Conservation (phyloP, 2,797 vertebrate genomes). For the Scleropages formosus region DNA sequence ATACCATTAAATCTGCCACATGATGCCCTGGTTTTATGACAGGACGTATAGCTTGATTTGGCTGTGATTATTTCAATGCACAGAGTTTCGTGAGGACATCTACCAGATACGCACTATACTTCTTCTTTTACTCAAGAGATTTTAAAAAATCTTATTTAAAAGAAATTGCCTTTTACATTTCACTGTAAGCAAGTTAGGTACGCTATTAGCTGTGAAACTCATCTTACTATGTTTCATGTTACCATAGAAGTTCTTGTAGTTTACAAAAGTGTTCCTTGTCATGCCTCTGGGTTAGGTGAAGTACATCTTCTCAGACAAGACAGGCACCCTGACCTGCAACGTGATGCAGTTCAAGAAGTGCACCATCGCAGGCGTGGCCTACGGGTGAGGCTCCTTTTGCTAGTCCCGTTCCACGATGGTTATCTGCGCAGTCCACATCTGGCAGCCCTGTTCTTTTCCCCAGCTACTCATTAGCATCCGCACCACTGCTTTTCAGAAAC, state of each 20-base stretch:
- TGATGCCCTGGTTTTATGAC: neutral
- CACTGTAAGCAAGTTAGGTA: too few species aligned
- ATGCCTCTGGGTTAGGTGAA: slow-evolving; percentile 76
- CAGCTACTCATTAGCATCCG: neutral
- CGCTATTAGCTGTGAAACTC: neutral
- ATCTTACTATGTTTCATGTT: neutral
- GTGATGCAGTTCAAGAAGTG: slow-evolving; percentile 99
- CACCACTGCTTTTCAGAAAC: neutral
- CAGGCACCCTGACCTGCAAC: slow-evolving; percentile 95
- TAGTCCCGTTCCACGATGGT: neutral
- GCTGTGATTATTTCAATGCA: neutral
- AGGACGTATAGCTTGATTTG: neutral
- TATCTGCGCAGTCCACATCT: neutral
- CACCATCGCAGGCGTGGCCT: slow-evolving; percentile 91
- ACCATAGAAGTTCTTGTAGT: neutral
- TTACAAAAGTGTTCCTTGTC: neutral
- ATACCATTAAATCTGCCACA: neutral
- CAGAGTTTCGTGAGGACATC: neutral
- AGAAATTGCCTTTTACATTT: neutral
- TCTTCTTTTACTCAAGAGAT: neutral
- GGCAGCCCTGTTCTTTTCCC: neutral
- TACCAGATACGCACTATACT: neutral
- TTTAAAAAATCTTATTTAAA: slow-evolving; percentile 1
- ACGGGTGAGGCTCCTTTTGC: slow-evolving; percentile 75
- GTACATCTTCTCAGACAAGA: slow-evolving; percentile 99